A percentile compares a stretch with the other conserved stretches of the same genome.
phyloP scores from a whole-genome alignment of 2,888 invertebrate genomes.

The Anagyrus pseudococci region DNA sequence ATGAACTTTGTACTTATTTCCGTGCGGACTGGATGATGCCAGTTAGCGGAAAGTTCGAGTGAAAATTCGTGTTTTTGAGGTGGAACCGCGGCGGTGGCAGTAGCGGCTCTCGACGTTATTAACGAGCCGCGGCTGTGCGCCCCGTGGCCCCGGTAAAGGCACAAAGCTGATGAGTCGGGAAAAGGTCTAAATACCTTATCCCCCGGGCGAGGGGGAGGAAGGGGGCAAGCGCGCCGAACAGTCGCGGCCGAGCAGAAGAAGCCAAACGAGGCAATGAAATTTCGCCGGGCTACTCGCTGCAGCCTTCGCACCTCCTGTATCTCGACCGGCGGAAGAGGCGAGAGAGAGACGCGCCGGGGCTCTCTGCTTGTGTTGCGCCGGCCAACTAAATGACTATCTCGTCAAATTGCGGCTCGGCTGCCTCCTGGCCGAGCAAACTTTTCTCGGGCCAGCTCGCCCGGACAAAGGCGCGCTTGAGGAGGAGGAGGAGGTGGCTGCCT shows the following conservation, averaged over 20 bases:
- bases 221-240: constrained; percentile 42
- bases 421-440: constrained; percentile 19
- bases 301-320: background rate
- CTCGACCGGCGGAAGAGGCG: constrained; percentile 1
- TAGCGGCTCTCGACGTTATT: too few relatives aligned
- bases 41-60: constrained; percentile 61
- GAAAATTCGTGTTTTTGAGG: constrained; percentile 62
- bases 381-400: constrained; percentile 24
- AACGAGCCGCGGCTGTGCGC: constrained; percentile 45
- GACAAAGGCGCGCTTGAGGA: too few relatives aligned
- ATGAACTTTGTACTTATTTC: constrained; percentile 57
- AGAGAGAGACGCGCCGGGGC: constrained; percentile 17
- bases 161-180: constrained; percentile 62
- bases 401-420: constrained; percentile 23
- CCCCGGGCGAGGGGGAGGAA: too few relatives aligned
- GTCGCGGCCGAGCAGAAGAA: constrained; percentile 42
- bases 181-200: constrained; percentile 59
- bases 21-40: constrained; percentile 46
- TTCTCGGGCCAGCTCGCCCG: constrained; percentile 19
- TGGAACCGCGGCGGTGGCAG: too few relatives aligned
- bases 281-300: constrained; percentile 40
- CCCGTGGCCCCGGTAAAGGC: constrained; percentile 54
- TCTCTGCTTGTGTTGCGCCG: too few relatives aligned
- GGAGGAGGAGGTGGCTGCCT: too few relatives aligned
- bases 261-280: constrained; percentile 56